phyloP scores from a whole-genome alignment of 2,797 vertebrate genomes.

The Falco peregrinus region DNA sequence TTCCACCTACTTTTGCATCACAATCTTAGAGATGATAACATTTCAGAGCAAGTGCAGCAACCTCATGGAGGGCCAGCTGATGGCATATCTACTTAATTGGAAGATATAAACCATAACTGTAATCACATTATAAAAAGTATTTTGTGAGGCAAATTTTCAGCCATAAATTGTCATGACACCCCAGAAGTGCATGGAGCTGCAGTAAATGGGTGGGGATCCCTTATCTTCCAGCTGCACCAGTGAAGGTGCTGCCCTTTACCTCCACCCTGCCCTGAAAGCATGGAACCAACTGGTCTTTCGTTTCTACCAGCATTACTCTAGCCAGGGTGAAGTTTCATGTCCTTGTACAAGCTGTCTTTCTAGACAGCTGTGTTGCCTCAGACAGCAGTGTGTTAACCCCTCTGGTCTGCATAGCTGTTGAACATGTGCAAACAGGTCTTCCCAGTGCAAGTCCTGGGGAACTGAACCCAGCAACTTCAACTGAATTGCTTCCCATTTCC shows the following conservation, averaged over 20 bases:
- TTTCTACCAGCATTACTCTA: neutral
- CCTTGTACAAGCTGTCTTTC: neutral
- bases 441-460: neutral
- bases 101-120: neutral
- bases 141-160: neutral
- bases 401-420: neutral
- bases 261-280: neutral
- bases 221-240: neutral
- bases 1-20: neutral
- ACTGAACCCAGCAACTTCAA: neutral
- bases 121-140: neutral
- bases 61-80: neutral
- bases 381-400: accelerated
- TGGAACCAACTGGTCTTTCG: accelerated
- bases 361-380: neutral
- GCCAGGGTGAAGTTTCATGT: neutral
- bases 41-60: neutral
- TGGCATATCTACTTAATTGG: neutral
- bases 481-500: neutral
- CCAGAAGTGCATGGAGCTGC: neutral
- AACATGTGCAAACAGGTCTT: neutral
- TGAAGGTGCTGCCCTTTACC: neutral
- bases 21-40: neutral
- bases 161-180: neutral
- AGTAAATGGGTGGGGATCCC: neutral